phyloP scores from a whole-genome alignment of 2,888 invertebrate species.

The Pachliopta kotzebuea region DNA sequence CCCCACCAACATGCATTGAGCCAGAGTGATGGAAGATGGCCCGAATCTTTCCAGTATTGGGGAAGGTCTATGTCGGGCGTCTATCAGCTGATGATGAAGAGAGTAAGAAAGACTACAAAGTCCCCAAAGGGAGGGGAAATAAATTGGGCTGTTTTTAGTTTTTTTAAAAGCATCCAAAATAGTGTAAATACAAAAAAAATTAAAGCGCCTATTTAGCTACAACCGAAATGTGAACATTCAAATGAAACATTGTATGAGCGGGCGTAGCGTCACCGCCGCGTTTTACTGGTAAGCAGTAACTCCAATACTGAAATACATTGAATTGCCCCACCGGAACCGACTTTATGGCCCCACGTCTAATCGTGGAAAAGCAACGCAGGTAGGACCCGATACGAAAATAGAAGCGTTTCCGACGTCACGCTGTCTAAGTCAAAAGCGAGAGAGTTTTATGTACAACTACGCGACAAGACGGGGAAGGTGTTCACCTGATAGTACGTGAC shows the following conservation, averaged over 20 bases:
- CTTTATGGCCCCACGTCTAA: conserved; percentile 48
- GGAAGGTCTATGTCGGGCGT: no score
- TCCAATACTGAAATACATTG: conserved; percentile 38
- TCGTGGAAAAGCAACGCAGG: conserved; percentile 58
- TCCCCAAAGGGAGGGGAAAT: no score
- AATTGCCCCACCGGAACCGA: conserved; percentile 50
- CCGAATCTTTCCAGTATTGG: no score
- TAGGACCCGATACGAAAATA: conserved; percentile 56
- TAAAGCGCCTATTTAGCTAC: not conserved
- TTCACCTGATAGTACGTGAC: no score
- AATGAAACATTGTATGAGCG: conserved; percentile 13
- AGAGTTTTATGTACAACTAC: no score
- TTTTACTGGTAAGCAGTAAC: conserved; percentile 36
- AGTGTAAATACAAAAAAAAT: conserved; percentile 14
- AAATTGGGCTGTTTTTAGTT: no score
- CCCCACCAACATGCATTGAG: no score
- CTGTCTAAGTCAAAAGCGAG: conserved; percentile 34
- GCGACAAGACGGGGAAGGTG: no score
- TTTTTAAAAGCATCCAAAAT: not conserved
- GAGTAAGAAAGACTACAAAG: no score
- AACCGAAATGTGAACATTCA: conserved; percentile 6
- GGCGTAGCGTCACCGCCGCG: not conserved
- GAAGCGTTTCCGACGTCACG: conserved; percentile 60
- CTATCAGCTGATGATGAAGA: no score
- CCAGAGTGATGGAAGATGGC: no score